A percentile compares a stretch with the other conserved stretches of the same genome.
Evolutionary conservation across 2,888 invertebrate genomes (phyloP).

Genomic region (Alviniconcha strummeri): DNA sequence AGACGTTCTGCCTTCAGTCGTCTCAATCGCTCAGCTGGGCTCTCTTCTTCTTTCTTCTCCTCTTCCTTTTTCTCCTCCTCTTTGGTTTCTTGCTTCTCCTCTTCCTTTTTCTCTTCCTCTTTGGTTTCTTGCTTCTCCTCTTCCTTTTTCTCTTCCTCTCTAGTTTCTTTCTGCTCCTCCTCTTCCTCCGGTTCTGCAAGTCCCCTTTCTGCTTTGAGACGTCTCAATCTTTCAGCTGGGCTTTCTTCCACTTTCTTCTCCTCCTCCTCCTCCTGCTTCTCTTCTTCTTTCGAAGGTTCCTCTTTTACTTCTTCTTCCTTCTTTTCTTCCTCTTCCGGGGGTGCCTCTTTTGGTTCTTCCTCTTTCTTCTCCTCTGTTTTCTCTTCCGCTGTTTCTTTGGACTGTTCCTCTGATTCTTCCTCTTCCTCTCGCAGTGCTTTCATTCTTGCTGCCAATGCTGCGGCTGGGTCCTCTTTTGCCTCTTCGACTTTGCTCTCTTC

Average conservation of each 20-base stretch:
- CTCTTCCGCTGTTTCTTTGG: constrained; percentile 10
- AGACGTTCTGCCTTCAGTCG: constrained; percentile 7
- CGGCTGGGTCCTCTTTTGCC: constrained; percentile 4
- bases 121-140: constrained; percentile 9
- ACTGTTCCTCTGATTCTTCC: constrained; percentile 8
- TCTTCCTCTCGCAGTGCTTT: neutral
- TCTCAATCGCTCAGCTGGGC: constrained; percentile 22
- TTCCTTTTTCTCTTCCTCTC: neutral
- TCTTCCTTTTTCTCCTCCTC: constrained; percentile 3
- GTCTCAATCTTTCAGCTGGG: constrained; percentile 3
- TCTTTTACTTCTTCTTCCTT: neutral
- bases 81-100: neutral
- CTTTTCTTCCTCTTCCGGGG: constrained; percentile 16
- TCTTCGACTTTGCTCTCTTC: constrained; percentile 15
- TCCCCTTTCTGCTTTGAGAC: constrained; percentile 7
- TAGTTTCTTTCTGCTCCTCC: constrained; percentile 8
- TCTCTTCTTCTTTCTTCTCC: constrained; percentile 2
- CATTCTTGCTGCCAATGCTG: neutral
- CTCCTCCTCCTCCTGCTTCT: constrained; percentile 20
- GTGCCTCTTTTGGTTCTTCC: constrained; percentile 17
- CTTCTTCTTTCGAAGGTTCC: neutral
- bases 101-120: constrained; percentile 9
- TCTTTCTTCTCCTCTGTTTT: constrained; percentile 8
- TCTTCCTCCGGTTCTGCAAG: constrained; percentile 16
- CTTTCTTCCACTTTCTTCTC: constrained; percentile 14